These are phyloP conservation scores for Melinopterus prodromus DNA, from an alignment of 2,888 invertebrate genomes.

Conservation along the genomic window DNA sequence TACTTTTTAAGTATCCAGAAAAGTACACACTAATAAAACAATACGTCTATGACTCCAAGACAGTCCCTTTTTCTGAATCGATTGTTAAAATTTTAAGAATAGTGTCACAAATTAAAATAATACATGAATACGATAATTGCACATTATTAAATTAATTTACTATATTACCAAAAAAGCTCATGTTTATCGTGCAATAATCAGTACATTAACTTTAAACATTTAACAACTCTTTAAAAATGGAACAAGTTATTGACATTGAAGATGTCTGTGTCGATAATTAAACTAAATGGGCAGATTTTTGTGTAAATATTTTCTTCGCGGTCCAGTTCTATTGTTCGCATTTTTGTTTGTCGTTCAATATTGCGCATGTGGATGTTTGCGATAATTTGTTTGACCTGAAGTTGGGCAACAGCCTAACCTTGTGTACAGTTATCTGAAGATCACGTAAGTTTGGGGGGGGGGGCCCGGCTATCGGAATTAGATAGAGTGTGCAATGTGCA, in stretches of 20 bases:
- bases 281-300: not conserved
- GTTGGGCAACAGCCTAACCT: not conserved
- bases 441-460: not conserved
- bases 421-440: not conserved
- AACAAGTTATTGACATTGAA: not conserved
- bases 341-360: not conserved
- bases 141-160: too few relatives aligned
- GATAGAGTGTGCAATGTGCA: not conserved
- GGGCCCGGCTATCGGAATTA: not conserved
- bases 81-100: too few relatives aligned
- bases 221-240: not conserved
- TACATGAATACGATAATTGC: too few relatives aligned
- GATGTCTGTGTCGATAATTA: not conserved
- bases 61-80: too few relatives aligned
- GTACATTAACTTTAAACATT: not conserved
- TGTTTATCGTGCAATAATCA: too few relatives aligned
- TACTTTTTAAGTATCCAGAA: too few relatives aligned
- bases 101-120: too few relatives aligned
- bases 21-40: too few relatives aligned
- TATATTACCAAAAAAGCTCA: too few relatives aligned
- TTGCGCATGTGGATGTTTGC: conserved; percentile 4
- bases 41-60: too few relatives aligned
- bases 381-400: not conserved
- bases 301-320: not conserved
- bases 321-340: not conserved